These are phyloP conservation scores for Monochamus saltuarius DNA, from an alignment of 1,140 invertebrate species.

Conservation along the genomic window DNA sequence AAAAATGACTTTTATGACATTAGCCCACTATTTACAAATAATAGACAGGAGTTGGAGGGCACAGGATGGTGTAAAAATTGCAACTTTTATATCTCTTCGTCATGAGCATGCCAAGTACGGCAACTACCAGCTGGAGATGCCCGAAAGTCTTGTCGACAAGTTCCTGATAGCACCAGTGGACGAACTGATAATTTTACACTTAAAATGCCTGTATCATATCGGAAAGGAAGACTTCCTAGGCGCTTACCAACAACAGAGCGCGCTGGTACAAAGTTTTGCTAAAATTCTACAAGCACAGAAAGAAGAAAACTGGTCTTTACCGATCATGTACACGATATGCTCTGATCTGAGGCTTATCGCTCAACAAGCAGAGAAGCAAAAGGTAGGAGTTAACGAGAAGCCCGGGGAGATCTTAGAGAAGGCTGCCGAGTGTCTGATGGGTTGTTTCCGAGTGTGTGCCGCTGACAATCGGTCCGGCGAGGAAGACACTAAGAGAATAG, in stretches of 20 bases:
- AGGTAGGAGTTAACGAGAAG: conserved; percentile 54
- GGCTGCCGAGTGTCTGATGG: conserved; percentile 91
- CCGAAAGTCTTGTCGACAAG: conserved; percentile 69
- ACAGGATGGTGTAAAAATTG: conserved; percentile 60
- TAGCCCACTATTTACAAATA: conserved; percentile 51
- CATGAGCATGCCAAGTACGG: conserved; percentile 73
- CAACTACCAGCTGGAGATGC: conserved; percentile 65
- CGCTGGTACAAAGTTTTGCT: conserved; percentile 75
- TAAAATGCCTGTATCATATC: conserved; percentile 70
- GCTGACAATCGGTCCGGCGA: conserved; percentile 88
- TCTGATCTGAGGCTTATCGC: conserved; percentile 82
- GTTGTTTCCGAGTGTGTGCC: conserved; percentile 93
- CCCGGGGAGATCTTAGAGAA: conserved; percentile 85
- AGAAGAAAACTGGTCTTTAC: conserved; percentile 95
- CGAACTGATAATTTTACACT: conserved; percentile 77
- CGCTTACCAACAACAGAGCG: conserved; percentile 78
- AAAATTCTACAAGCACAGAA: conserved; percentile 85
- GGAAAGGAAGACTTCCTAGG: conserved; percentile 67
- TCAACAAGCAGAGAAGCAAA: conserved; percentile 70
- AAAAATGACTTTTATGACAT: conserved; percentile 44
- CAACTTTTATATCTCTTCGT: conserved; percentile 71
- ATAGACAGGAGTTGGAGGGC: conserved; percentile 58
- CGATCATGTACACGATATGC: conserved; percentile 86
- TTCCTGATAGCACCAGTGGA: conserved; percentile 73
- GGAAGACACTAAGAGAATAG: conserved; percentile 90